Base-by-base conservation (phyloP, 2,888 invertebrate genomes). In the Stratiomys singularior region DNA sequence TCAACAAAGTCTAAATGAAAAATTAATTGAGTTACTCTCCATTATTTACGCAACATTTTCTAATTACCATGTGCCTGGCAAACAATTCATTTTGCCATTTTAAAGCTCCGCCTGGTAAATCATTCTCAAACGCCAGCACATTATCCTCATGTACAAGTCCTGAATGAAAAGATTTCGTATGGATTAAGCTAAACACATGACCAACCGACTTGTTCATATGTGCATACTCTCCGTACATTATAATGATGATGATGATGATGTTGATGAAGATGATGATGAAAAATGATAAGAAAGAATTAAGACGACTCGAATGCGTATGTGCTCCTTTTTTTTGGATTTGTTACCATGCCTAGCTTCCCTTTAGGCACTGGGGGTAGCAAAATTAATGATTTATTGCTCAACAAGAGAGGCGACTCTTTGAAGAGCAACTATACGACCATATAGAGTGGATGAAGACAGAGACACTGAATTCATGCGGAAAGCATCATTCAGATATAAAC, bases 221-320 rank as follows among this genome's bases (percentile, higher is more conserved):
- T 37, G 9, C 37, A 7, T 27, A 30, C 66, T 5, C 4, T 27
- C n/a, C 27, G 66, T 23, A 27, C 63, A 63, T 63, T 66, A 37
- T 66, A 66, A 66, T 63, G 69, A 25, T 23, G 71, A 25, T 47
- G 47, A 69, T 25, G 47, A 25, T 23, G 71, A 28, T 27, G 56
- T 27, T 28, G 52, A 66, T 25, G 56, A 30, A 15, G 74, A 37
- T 60, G 58, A 74, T 37, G 60, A 60, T 74, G 74, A 74, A 74
- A 74, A 74, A 74, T 74, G 74, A 74, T 74, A 58, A 60, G 74
- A 23, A 74, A 74, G 47, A 74, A 74, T 74, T 74, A 74, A 74
- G 74, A 74, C 74, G 74, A 58, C 60, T 74, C 74, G 23, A 28
- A 30, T 69, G 46, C 69, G 69, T 69, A 66, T 66, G 69, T 66